Percentiles rank a stretch among this genome's conserved stretches.
Evolutionary conservation across 2,888 invertebrate genomes (phyloP).

Genomic region (Autographa pulchrina): DNA sequence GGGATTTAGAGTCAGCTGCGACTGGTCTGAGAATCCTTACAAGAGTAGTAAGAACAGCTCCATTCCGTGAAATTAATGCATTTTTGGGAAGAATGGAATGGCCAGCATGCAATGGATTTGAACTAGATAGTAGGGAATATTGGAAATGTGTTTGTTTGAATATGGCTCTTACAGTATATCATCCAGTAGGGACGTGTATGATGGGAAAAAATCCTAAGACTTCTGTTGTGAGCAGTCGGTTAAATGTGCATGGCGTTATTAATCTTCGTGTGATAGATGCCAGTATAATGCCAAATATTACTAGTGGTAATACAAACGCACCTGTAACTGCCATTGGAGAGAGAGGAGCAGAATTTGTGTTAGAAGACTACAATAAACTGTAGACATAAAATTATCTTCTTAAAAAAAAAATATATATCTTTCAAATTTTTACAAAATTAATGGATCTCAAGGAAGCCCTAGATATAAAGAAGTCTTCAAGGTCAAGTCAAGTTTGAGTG

Average conservation of each 20-base stretch:
- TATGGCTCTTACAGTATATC: constrained; percentile 87
- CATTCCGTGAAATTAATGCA: constrained; percentile 36
- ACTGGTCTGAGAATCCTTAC: constrained; percentile 71
- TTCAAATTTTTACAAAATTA: no score
- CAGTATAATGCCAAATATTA: constrained; percentile 93
- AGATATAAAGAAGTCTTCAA: no score
- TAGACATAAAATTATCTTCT: background rate
- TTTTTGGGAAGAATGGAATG: constrained; percentile 65
- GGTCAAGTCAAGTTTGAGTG: no score
- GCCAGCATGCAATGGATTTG: constrained; percentile 65
- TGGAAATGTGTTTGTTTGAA: constrained; percentile 84
- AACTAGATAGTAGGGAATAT: constrained; percentile 66
- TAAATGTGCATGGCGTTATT: constrained; percentile 91
- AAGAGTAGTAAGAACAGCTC: constrained; percentile 59
- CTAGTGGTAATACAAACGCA: constrained; percentile 94
- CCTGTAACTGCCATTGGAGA: constrained; percentile 95
- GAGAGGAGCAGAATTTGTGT: constrained; percentile 92
- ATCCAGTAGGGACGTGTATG: constrained; percentile 91
- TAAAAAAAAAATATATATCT: no score
- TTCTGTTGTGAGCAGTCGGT: constrained; percentile 85
- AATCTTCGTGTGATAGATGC: constrained; percentile 93
- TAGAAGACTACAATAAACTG: constrained; percentile 73
- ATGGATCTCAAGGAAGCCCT: no score
- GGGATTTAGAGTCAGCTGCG: constrained; percentile 81
- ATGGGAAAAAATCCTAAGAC: constrained; percentile 85